phyloP scores from a whole-genome alignment of 2,113 vertebrate species.

The Dendropsophus ebraccatus region DNA sequence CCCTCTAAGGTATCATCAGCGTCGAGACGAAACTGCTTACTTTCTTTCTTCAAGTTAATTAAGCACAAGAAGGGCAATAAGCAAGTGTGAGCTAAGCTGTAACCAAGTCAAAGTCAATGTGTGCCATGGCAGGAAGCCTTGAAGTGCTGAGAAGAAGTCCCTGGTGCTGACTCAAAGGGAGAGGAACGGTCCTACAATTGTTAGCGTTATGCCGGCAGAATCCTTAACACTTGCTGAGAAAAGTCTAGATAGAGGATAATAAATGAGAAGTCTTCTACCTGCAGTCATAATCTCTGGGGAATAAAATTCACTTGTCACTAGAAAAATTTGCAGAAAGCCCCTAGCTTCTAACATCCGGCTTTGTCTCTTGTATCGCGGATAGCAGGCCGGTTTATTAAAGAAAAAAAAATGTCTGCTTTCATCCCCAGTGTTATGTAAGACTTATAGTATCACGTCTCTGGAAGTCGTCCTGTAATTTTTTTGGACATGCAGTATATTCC shows the following conservation, averaged over 20 bases:
- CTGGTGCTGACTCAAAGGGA: conserved; percentile 31
- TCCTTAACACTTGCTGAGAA: conserved; percentile 38
- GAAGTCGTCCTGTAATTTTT: conserved; percentile 3
- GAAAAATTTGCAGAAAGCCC: conserved; percentile 7
- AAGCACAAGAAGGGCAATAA: conserved; percentile 56
- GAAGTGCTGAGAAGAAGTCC: conserved; percentile 40
- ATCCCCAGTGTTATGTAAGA: conserved; percentile 7
- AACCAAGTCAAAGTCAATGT: conserved; percentile 46
- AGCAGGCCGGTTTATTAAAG: background rate
- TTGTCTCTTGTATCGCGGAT: background rate
- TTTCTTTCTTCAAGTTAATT: conserved; percentile 55
- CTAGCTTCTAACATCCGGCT: background rate
- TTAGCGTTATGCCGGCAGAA: conserved; percentile 38
- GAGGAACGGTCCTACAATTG: conserved; percentile 19
- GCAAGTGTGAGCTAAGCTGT: conserved; percentile 38
- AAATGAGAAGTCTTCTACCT: conserved; percentile 11
- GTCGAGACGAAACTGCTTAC: conserved; percentile 44
- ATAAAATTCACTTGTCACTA: background rate
- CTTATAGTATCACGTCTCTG: background rate
- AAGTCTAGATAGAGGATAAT: conserved; percentile 3
- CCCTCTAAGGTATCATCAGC: conserved; percentile 51
- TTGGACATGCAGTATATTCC: conserved; percentile 12
- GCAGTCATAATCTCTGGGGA: conserved; percentile 7
- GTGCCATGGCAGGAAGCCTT: conserved; percentile 37
- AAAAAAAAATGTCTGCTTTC: background rate